Evolutionary conservation across 2,113 vertebrate species (phyloP), one percentile per base, ranked within the genome.

Genomic region (Clinocottus analis): DNA sequence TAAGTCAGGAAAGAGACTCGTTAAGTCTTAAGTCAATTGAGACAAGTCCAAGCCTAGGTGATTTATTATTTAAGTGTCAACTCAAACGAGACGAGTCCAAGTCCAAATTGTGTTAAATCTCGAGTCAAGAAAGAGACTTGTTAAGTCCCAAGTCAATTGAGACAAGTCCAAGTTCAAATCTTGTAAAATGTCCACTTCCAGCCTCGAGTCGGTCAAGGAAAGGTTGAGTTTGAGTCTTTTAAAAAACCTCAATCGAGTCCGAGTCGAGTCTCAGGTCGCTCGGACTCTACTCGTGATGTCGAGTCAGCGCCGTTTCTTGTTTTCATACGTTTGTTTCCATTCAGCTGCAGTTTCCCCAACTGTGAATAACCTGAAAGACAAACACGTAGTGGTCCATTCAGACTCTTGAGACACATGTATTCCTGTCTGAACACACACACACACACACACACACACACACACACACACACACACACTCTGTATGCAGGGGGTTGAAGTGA

Each of bases 301-400:
- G 10, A 64, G 29, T 82, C 41, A 63, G 1, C 67, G 65, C 7
- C 12, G 72, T 7, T 16, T 2, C 3, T 63, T 51, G 53, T 69
- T 75, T 68, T 45, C 14, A 19, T 25, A 9, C 14, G 8, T 72
- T 47, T 19, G 41, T 49, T 72, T 66, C 21, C 39, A 21, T 66
- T 63, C 62, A 53, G 45, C 47, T 60, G 63, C 43, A 61, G 53
- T 33, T 33, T 77, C 75, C 61, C 78, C 61, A 49, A 3, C 64
- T 27, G 37, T 35, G 35, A 14, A 49, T 68, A 47, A 49, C 71
- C 17, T 61, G 13, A 72, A 75, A 86, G 76, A 86, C 62, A 71
- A 77, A 73, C 12, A 29, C 73, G 87, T 71, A 72, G 79, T 82
- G 72, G 62, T 56, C 49, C 70, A 55, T 88, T 88, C 74, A 83